phyloP scores from a whole-genome alignment of 2,797 vertebrate species.

The Podargus strigoides region DNA sequence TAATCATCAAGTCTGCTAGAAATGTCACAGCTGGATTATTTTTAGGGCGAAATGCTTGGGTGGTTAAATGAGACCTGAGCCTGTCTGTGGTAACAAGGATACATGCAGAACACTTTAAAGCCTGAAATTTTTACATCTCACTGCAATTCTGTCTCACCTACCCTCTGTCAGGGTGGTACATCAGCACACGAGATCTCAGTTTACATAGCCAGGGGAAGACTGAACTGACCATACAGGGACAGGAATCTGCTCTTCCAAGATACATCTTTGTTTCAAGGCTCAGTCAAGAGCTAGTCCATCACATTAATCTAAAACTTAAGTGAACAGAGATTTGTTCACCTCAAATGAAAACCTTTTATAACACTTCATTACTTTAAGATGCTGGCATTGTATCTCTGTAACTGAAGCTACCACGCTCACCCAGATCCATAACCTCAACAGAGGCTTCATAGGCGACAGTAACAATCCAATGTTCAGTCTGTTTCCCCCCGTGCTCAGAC shows the following conservation, averaged over 20 bases:
- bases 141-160: background rate
- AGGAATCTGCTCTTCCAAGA: background rate
- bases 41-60: background rate
- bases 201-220: background rate
- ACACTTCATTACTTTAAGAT: background rate
- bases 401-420: background rate
- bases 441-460: background rate
- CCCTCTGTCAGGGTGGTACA: background rate
- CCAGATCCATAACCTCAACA: background rate
- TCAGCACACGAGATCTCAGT: background rate
- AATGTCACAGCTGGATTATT: background rate
- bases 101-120: background rate
- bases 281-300: background rate
- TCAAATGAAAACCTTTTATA: background rate
- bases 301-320: background rate
- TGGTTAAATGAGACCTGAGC: background rate
- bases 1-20: constrained; percentile 28
- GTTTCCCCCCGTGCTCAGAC: background rate
- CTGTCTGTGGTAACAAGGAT: background rate
- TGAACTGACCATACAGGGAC: background rate
- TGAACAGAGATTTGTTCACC: background rate
- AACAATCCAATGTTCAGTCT: rapidly evolving
- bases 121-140: background rate
- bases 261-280: background rate
- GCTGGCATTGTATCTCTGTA: too few relatives aligned